Evolutionary conservation across 2,113 vertebrate genomes (phyloP).

Genomic region (Lophotis ruficrista): DNA sequence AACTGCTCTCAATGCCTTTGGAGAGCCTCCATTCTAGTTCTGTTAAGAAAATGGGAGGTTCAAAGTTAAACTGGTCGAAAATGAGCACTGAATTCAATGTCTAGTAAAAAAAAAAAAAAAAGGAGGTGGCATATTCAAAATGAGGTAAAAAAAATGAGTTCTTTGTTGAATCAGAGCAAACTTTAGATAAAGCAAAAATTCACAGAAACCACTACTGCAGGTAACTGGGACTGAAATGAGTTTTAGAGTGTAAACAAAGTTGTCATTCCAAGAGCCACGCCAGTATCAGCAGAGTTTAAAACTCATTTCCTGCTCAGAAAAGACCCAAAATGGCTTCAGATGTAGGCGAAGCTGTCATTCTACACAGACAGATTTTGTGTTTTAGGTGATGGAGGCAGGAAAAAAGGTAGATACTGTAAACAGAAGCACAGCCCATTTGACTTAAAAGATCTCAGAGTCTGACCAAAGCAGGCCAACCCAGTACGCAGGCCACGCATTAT

Average conservation of each 20-base stretch:
- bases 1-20: background rate
- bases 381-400: background rate
- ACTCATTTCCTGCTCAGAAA: background rate
- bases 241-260: background rate
- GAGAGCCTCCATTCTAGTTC: background rate
- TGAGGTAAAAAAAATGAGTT: fast-evolving
- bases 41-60: background rate
- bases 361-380: background rate
- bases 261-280: background rate
- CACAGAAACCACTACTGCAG: background rate
- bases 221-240: background rate
- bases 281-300: background rate
- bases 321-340: background rate
- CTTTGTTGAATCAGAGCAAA: background rate
- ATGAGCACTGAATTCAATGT: background rate
- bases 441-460: background rate
- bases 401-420: background rate
- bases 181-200: background rate
- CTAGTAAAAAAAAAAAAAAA: background rate
- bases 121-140: background rate
- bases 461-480: background rate
- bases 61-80: background rate
- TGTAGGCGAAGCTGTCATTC: background rate
- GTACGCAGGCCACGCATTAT: background rate
- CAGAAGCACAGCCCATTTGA: background rate